phyloP scores from a whole-genome alignment of 2,888 invertebrate species.

The Formica aserva region DNA sequence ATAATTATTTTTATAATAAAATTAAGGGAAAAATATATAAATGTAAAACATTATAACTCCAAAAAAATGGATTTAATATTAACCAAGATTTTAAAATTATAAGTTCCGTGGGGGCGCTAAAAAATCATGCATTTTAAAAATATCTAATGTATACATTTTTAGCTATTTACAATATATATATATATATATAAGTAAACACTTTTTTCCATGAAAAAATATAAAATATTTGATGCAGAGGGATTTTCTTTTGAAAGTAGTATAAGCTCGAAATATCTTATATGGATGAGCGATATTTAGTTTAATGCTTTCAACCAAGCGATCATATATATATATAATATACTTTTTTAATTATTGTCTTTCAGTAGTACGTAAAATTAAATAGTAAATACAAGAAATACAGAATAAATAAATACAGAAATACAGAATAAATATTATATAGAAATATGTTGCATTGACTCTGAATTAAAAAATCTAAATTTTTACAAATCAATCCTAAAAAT shows the following conservation, averaged over 20 bases:
- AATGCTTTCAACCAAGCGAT: background rate
- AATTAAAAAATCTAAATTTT: background rate
- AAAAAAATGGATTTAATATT: background rate
- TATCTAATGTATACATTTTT: background rate
- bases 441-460: background rate
- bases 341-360: background rate
- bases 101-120: background rate
- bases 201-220: background rate
- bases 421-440: background rate
- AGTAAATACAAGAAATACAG: background rate
- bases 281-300: background rate
- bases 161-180: background rate
- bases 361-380: background rate
- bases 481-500: background rate
- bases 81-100: background rate
- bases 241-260: background rate
- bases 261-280: background rate
- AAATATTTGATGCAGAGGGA: background rate
- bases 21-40: background rate
- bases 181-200: too few species aligned
- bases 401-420: background rate
- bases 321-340: background rate
- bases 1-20: background rate
- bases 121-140: slow-evolving; percentile 1
- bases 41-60: background rate